Evolutionary conservation across 2,797 vertebrate species (phyloP).

Genomic region (Tympanoctomys barrerae): DNA sequence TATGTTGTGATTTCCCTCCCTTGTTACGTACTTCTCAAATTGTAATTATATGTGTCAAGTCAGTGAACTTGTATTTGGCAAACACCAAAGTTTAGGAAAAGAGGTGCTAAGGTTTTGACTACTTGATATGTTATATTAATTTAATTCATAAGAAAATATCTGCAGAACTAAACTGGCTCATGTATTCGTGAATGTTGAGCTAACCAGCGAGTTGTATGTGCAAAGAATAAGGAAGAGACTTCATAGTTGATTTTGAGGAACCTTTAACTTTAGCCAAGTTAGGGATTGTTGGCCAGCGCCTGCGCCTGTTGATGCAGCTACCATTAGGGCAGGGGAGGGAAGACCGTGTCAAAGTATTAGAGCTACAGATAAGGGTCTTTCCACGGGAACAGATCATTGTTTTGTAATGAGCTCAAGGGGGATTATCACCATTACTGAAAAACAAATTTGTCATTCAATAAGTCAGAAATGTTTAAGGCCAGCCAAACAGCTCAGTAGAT

Average conservation of each 20-base stretch:
- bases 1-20: background rate
- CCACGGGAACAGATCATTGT: background rate
- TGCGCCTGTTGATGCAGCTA: background rate
- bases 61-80: background rate
- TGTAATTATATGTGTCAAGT: background rate
- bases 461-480: background rate
- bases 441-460: conserved; percentile 48
- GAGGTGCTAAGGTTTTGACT: background rate
- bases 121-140: background rate
- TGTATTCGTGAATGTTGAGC: background rate
- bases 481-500: too few relatives aligned
- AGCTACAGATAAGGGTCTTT: background rate
- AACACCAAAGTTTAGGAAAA: background rate
- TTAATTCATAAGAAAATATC: conserved; percentile 35
- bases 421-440: background rate
- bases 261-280: background rate
- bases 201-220: background rate
- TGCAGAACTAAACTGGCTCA: conserved; percentile 12
- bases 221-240: background rate
- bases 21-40: background rate
- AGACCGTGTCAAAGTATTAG: background rate
- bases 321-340: background rate
- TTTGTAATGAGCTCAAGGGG: background rate
- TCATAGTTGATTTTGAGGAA: background rate
- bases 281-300: background rate